A percentile compares a stretch with the other conserved stretches of the same genome.
Conservation (phyloP, 2,888 invertebrate species). For the Pristionchus maxplancki region DNA sequence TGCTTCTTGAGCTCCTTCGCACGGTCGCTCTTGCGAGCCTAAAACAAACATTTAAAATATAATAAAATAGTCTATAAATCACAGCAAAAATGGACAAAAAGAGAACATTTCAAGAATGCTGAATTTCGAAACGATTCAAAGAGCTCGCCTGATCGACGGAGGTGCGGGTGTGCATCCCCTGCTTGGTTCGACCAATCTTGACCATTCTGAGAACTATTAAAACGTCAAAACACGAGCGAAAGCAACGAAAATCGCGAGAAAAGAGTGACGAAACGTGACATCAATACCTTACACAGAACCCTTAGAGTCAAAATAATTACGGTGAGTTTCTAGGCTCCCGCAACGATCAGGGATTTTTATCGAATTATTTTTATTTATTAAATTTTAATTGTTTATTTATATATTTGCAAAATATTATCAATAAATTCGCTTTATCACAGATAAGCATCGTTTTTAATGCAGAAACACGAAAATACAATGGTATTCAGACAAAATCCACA, state of each 20-base stretch:
- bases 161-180: slow-evolving; percentile 12
- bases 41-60: not conserved
- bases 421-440: slow-evolving; percentile 30
- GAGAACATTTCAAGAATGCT: not conserved
- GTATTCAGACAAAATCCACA: not conserved
- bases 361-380: not conserved
- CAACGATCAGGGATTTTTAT: not conserved
- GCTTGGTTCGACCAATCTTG: not conserved
- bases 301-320: not conserved
- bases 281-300: too few relatives aligned
- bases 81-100: not conserved
- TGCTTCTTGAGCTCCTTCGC: slow-evolving; percentile 64
- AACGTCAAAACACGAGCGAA: not conserved
- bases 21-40: slow-evolving; percentile 64
- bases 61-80: not conserved
- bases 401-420: not conserved
- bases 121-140: not conserved
- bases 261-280: not conserved
- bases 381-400: not conserved
- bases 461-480: not conserved
- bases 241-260: not conserved
- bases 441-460: not conserved
- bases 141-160: slow-evolving; percentile 25
- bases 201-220: not conserved
- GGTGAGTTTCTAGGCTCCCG: not conserved